Evolutionary conservation across 2,113 vertebrate species (phyloP), one percentile per base, ranked within the genome.

Genomic region (Heterochromis multidens): DNA sequence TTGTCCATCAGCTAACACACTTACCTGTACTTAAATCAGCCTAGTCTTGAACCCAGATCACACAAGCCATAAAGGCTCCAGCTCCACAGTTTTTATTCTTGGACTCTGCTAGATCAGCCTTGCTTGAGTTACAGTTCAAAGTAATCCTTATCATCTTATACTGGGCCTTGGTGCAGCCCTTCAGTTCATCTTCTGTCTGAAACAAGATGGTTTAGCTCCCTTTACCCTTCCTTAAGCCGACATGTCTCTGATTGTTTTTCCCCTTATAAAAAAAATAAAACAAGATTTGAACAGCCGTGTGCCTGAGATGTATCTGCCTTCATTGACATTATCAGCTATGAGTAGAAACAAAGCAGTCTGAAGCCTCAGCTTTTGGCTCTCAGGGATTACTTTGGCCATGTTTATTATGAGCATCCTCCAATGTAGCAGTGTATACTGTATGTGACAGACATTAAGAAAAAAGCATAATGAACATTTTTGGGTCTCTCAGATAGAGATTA

Each of bases 371-470:
- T 31, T 31, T 46, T 52, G 43, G 16, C 67, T 49, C 16, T 25
- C 16, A 19, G 40, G 65, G 65, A 72, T 25, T 7, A 49, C 40
- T 52, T 52, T 52, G 21, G 11, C 19, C 31, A 13, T n/a, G 67
- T 29, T 52, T 72, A 25, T 29, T 72, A 21, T 72, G 67, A 7
- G 7, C 67, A 52, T 74, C 67, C 49, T 0, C 0, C 49, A 52
- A 19, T 52, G 25, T 74, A 74, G 21, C 29, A n/a, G 25, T 52
- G 31, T 74, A 43, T 10, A 67, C 63, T 43, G 9, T 0, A 21
- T 49, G n/a, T n/a, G 6, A 72, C 65, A 49, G 65, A 12, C 0
- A 6, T 29, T 4, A 49, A 49, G 43, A 49, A 29, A 72, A 3
- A 70, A 0, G 23, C 37, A 70, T 2, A 6, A 43, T 7, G 25